Evolutionary conservation across 1,140 invertebrate species (phyloP).

Genomic region (Aphelenchoides fujianensis): DNA sequence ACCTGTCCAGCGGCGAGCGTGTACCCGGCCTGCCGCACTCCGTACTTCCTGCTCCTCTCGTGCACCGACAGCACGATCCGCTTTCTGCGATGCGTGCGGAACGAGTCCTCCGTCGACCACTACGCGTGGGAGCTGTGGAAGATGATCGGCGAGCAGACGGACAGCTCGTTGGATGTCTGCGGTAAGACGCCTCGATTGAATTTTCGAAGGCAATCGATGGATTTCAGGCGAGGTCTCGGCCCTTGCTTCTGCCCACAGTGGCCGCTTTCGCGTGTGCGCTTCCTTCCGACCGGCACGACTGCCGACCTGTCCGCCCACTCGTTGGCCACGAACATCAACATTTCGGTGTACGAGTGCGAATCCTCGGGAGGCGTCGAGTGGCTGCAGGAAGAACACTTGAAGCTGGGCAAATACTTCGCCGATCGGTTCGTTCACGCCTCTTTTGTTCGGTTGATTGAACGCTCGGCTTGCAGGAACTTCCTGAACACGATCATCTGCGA

Average conservation of each 20-base stretch:
- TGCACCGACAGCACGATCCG: conserved; percentile 79
- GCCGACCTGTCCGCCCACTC: conserved; percentile 70
- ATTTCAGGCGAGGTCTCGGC: conserved; percentile 38
- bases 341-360: conserved; percentile 98
- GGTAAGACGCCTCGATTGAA: conserved; percentile 27
- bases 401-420: conserved; percentile 50
- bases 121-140: conserved; percentile 59
- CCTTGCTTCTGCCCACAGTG: conserved; percentile 81
- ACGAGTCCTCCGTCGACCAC: not conserved
- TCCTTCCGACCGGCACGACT: conserved; percentile 65
- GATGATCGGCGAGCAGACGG: conserved; percentile 55
- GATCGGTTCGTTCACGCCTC: conserved; percentile 28
- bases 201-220: conserved; percentile 33
- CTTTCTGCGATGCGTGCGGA: conserved; percentile 61
- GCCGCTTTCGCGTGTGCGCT: conserved; percentile 91
- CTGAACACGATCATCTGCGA: conserved; percentile 8
- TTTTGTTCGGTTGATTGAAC: not conserved
- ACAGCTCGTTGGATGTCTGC: conserved; percentile 56
- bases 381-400: conserved; percentile 86
- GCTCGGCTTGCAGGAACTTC: conserved; percentile 3
- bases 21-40: conserved; percentile 93
- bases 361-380: conserved; percentile 93
- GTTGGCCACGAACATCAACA: conserved; percentile 72
- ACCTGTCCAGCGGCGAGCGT: conserved; percentile 95
- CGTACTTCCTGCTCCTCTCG: conserved; percentile 88